phyloP scores from a whole-genome alignment of 2,797 vertebrate genomes.

The Vipera ursinii region DNA sequence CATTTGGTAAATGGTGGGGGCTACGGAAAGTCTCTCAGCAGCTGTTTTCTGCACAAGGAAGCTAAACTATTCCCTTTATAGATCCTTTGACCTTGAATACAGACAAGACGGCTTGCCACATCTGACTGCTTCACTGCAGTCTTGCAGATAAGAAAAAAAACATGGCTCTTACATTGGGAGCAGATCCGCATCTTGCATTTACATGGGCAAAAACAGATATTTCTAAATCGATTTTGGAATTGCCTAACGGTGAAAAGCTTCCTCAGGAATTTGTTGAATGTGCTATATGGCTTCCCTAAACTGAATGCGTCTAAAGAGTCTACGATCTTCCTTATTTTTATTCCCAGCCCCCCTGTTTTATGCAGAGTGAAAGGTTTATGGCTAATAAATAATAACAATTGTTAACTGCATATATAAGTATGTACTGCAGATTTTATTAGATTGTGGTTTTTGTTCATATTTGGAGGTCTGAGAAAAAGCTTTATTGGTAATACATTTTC shows the following conservation, averaged over 20 bases:
- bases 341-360: neutral
- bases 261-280: neutral
- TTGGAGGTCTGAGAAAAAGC: neutral
- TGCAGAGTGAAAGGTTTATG: neutral
- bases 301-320: neutral
- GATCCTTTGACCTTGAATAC: slow-evolving; percentile 6
- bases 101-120: neutral
- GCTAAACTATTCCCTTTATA: neutral
- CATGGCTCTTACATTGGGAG: neutral
- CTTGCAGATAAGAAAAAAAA: neutral
- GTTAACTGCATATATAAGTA: neutral
- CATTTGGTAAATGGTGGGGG: slow-evolving; percentile 4
- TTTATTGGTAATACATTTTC: neutral
- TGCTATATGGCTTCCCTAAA: neutral
- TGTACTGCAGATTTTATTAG: neutral
- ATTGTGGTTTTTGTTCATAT: neutral
- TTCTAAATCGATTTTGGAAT: neutral
- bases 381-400: neutral
- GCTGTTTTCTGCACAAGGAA: slow-evolving; percentile 10
- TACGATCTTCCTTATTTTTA: neutral
- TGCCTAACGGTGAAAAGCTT: neutral
- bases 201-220: neutral
- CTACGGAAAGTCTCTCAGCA: neutral
- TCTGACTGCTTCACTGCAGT: neutral
- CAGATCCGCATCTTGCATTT: neutral